phyloP scores from a whole-genome alignment of 2,797 vertebrate genomes.

The Sibirionetta formosa region DNA sequence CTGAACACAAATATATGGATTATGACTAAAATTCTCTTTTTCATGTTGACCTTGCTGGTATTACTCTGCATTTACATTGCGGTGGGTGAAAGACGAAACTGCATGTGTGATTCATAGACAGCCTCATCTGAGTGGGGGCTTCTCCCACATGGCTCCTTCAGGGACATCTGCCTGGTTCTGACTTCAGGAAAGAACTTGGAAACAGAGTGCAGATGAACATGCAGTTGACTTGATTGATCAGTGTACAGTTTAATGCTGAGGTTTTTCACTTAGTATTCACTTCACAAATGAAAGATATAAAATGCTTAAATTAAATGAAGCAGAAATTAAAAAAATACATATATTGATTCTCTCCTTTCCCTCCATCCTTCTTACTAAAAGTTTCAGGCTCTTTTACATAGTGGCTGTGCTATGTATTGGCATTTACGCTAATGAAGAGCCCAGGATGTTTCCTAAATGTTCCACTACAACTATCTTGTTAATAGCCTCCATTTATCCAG shows the following conservation, averaged over 20 bases:
- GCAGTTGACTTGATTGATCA: neutral
- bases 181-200: neutral
- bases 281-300: constrained; percentile 42
- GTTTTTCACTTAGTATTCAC: constrained; percentile 42
- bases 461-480: constrained; percentile 36
- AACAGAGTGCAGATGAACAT: neutral
- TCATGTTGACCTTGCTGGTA: neutral
- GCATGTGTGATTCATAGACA: neutral
- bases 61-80: neutral
- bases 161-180: neutral
- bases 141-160: neutral
- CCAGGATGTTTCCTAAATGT: constrained; percentile 45
- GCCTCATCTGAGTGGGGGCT: neutral
- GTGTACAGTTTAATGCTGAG: neutral
- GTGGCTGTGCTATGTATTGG: constrained; percentile 32
- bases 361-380: constrained; percentile 61
- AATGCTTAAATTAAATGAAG: constrained; percentile 53
- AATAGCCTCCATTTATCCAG: constrained; percentile 58
- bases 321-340: neutral
- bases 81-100: neutral
- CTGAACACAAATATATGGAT: neutral
- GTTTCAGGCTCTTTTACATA: constrained; percentile 41
- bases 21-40: neutral
- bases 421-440: constrained; percentile 64
- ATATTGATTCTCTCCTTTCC: constrained; percentile 9